These are phyloP conservation scores for Ostrea denselamellosa DNA, from an alignment of 1,140 invertebrate genomes.

Conservation along the genomic window DNA sequence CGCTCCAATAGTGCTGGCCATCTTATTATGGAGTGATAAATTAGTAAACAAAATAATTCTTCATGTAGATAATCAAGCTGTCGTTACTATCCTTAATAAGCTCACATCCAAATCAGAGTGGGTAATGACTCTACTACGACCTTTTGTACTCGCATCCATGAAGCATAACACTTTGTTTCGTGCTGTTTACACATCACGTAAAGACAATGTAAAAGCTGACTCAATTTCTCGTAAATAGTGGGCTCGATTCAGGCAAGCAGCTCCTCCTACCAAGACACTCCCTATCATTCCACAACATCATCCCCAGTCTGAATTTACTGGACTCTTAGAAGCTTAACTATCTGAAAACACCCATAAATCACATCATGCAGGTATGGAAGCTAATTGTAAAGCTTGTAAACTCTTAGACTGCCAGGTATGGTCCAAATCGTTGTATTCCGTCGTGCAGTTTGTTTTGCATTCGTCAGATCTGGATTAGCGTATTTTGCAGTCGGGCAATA, in stretches of 20 bases:
- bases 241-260: too few relatives aligned
- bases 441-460: constrained; percentile 3
- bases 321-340: not conserved
- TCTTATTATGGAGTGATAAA: not conserved
- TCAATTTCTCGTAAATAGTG: constrained; percentile 41
- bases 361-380: not conserved
- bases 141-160: constrained; percentile 41
- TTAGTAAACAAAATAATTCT: not conserved
- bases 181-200: constrained; percentile 48
- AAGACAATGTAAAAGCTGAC: constrained; percentile 47
- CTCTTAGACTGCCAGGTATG: not conserved
- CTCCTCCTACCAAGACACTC: not conserved
- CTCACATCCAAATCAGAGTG: constrained; percentile 33
- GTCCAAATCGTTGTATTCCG: not conserved
- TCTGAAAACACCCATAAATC: not conserved
- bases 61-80: constrained; percentile 53
- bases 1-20: not conserved
- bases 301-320: constrained; percentile 7
- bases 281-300: constrained; percentile 12
- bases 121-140: constrained; percentile 49
- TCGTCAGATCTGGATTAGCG: not conserved
- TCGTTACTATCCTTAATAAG: constrained; percentile 54
- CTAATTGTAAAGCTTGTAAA: not conserved
- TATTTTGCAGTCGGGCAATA: not conserved
- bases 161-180: constrained; percentile 49